phyloP scores from a whole-genome alignment of 2,113 vertebrate genomes.

The Forbesichthys papilliferus region DNA sequence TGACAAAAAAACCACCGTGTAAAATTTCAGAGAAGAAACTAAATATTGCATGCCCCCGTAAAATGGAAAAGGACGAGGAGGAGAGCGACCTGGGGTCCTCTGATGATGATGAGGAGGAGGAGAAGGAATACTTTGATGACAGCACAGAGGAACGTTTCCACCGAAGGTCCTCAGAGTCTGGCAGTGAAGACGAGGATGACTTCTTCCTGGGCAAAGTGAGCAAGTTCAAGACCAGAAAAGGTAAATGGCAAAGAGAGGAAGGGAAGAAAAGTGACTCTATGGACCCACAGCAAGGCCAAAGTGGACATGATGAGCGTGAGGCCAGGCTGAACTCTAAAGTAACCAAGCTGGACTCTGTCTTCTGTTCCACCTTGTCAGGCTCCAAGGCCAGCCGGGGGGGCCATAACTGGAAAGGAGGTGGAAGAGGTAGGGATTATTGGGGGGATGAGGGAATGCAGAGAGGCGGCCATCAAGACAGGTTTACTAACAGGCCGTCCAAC shows the following conservation, averaged over 20 bases:
- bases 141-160: slow-evolving; percentile 96
- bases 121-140: slow-evolving; percentile 87
- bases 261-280: slow-evolving; percentile 19
- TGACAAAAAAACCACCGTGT: not conserved
- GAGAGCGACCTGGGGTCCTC: slow-evolving; percentile 73
- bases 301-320: slow-evolving; percentile 51
- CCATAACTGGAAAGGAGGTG: slow-evolving; percentile 14
- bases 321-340: slow-evolving; percentile 56
- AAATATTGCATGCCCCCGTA: not conserved
- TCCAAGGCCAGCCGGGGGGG: slow-evolving; percentile 10
- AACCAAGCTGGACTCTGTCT: slow-evolving; percentile 79
- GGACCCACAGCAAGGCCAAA: slow-evolving; percentile 16
- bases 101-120: slow-evolving; percentile 71
- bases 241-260: slow-evolving; percentile 17
- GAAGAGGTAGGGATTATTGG: slow-evolving; percentile 26
- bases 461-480: not conserved
- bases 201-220: slow-evolving; percentile 94
- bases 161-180: slow-evolving; percentile 87
- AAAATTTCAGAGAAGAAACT: not conserved
- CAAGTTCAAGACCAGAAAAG: slow-evolving; percentile 81
- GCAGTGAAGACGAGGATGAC: slow-evolving; percentile 81
- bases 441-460: slow-evolving; percentile 18
- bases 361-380: slow-evolving; percentile 82
- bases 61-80: slow-evolving; percentile 6
- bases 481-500: slow-evolving; percentile 30